These are phyloP conservation scores for Regulus satrapa DNA, from an alignment of 2,113 vertebrate genomes.

Conservation along the genomic window DNA sequence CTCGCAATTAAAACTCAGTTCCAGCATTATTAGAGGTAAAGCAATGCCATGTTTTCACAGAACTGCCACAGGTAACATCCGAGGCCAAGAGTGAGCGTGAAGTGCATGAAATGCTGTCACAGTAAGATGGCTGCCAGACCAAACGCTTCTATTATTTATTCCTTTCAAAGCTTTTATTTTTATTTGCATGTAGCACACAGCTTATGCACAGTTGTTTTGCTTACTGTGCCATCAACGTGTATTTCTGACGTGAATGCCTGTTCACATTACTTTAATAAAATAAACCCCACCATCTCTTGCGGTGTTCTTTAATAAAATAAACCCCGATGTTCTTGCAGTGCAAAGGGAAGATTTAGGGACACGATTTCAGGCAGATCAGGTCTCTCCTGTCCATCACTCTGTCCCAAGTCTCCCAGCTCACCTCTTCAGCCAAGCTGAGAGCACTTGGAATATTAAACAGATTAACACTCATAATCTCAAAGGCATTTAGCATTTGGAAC, in stretches of 20 bases:
- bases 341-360: not conserved
- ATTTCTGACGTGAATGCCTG: not conserved
- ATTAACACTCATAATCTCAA: not conserved
- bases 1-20: not conserved
- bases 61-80: not conserved
- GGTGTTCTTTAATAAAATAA: not conserved
- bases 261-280: not conserved
- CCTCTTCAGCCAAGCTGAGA: not conserved
- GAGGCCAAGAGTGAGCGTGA: not conserved
- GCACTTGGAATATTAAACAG: not conserved
- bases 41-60: not conserved
- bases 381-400: not conserved
- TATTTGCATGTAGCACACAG: not conserved
- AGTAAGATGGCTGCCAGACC: slow-evolving; percentile 28
- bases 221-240: not conserved
- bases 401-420: not conserved
- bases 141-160: not conserved
- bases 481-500: not conserved
- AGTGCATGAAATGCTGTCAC: not conserved
- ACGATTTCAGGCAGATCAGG: not conserved
- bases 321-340: rapidly evolving
- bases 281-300: not conserved
- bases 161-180: not conserved
- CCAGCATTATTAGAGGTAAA: not conserved
- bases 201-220: rapidly evolving